Percentiles rank a stretch among this genome's conserved stretches.
Conservation (phyloP, 2,888 invertebrate genomes). For the Zygothrica quintamaculata region DNA sequence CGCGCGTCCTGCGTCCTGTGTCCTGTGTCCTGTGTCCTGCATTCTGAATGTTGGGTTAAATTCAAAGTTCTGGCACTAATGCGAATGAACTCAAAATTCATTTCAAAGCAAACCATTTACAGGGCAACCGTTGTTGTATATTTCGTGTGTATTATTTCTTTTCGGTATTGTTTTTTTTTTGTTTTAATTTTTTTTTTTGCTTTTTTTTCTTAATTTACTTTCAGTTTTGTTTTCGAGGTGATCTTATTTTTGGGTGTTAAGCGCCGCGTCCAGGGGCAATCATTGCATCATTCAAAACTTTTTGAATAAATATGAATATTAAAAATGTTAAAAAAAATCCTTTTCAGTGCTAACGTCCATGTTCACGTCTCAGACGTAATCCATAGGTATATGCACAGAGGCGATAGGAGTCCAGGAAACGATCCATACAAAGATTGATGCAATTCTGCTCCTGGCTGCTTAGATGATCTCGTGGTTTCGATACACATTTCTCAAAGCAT, state of each 20-base stretch:
- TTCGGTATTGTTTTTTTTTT: no score
- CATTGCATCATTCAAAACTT: no score
- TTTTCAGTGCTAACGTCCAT: slow-evolving; percentile 25
- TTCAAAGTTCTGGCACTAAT: slow-evolving; percentile 39
- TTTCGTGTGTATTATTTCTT: no score
- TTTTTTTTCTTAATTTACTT: no score
- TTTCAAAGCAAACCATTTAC: slow-evolving; percentile 35
- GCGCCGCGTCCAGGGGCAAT: no score
- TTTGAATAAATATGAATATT: no score
- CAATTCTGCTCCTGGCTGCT: slow-evolving; percentile 85
- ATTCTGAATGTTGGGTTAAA: slow-evolving; percentile 9
- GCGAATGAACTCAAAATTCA: slow-evolving; percentile 45
- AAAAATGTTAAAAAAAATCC: no score
- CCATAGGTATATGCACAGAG: slow-evolving; percentile 95
- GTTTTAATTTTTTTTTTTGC: no score
- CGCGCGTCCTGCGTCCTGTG: slow-evolving; percentile 7
- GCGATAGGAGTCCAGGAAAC: slow-evolving; percentile 98
- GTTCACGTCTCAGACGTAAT: slow-evolving; percentile 91
- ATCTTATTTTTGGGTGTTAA: no score
- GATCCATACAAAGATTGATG: slow-evolving; percentile 98
- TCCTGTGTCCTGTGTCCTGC: no score
- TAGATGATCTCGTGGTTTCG: slow-evolving; percentile 31
- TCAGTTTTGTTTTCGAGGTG: no score
- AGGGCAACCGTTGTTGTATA: slow-evolving; percentile 9
- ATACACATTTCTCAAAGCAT: slow-evolving; percentile 56